These are phyloP conservation scores for Diaperis boleti DNA, from an alignment of 2,888 invertebrate species.

Conservation along the genomic window DNA sequence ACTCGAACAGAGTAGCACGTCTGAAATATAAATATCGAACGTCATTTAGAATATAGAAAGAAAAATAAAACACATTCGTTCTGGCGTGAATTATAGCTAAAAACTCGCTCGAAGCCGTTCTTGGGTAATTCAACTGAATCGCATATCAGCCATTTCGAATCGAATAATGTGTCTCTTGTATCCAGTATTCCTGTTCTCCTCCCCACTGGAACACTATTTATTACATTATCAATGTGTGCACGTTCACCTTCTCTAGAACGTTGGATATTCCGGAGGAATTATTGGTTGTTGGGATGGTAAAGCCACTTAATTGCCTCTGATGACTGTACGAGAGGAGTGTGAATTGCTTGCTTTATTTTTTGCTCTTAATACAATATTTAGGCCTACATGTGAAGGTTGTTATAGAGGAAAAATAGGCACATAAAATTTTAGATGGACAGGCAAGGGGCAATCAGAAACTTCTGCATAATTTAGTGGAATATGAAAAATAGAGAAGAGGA, in stretches of 20 bases:
- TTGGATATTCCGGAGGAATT: conserved; percentile 9
- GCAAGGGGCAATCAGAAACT: neutral
- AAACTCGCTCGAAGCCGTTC: conserved; percentile 29
- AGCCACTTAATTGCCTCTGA: conserved; percentile 24
- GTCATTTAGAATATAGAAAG: conserved; percentile 34
- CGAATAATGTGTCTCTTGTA: conserved; percentile 35
- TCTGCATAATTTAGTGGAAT: neutral
- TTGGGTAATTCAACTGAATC: conserved; percentile 34
- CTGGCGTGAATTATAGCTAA: conserved; percentile 31
- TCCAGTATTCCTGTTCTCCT: conserved; percentile 26
- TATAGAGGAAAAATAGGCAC: neutral
- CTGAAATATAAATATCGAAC: conserved; percentile 29
- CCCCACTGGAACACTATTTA: conserved; percentile 33
- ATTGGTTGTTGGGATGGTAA: conserved; percentile 22
- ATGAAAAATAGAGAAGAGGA: neutral
- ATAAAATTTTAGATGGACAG: no score
- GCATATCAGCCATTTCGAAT: conserved; percentile 35
- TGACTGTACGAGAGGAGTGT: neutral
- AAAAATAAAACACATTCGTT: conserved; percentile 35
- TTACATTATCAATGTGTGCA: conserved; percentile 36
- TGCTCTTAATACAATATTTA: no score
- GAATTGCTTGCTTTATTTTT: conserved; percentile 1
- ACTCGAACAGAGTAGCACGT: conserved; percentile 10
- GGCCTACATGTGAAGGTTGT: neutral
- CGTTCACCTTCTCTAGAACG: conserved; percentile 24